Percentiles rank a stretch among this genome's conserved stretches.
These are phyloP conservation scores for Columba guinea DNA, from an alignment of 2,797 vertebrate genomes.

Conservation along the genomic window DNA sequence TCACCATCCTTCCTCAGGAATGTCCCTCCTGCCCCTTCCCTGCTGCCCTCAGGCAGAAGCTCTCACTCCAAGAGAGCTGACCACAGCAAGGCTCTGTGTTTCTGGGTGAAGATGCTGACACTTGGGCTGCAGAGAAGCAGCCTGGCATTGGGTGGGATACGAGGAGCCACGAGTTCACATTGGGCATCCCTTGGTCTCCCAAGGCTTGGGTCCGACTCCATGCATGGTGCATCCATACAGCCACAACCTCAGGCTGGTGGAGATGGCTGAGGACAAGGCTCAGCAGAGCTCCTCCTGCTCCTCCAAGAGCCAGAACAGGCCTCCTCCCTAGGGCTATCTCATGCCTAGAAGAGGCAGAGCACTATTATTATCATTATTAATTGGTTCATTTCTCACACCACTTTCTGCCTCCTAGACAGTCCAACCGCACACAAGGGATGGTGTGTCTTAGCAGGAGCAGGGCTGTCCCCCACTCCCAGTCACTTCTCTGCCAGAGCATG, in stretches of 20 bases:
- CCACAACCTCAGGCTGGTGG: accelerated
- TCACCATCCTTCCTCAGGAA: accelerated
- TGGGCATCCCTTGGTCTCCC: neutral
- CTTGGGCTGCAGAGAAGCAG: neutral
- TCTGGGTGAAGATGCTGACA: neutral
- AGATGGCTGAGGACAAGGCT: neutral
- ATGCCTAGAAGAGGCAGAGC: neutral
- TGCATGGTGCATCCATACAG: accelerated
- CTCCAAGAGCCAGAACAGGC: neutral
- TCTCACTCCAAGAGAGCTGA: neutral
- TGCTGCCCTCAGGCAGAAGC: neutral
- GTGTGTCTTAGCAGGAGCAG: neutral
- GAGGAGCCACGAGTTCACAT: accelerated
- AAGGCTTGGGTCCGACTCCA: accelerated
- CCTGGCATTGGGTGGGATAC: accelerated
- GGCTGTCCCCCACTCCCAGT: neutral
- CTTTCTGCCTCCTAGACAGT: conserved; percentile 44
- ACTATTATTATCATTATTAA: conserved; percentile 23
- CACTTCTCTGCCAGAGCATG: neutral
- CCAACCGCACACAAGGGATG: accelerated
- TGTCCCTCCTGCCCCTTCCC: neutral
- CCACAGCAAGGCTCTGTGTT: neutral
- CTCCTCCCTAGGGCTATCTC: conserved; percentile 37
- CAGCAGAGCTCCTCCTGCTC: neutral
- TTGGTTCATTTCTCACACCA: conserved; percentile 13